Evolutionary conservation across 2,797 vertebrate species (phyloP).

Genomic region (Schizothorax lantsangensis): DNA sequence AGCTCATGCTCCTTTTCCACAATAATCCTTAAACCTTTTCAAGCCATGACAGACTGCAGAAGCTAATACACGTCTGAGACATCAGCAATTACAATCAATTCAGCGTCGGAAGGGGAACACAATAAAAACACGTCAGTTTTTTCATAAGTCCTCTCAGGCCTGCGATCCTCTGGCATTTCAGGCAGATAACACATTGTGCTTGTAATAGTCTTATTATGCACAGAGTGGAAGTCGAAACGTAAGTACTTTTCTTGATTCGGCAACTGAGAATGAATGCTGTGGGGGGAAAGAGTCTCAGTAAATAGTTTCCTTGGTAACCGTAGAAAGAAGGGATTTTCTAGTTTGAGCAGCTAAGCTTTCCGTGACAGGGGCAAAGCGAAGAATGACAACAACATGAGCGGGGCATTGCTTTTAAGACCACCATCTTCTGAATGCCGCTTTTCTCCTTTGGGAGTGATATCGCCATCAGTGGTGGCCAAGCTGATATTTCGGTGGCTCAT

Average conservation of each 20-base stretch:
- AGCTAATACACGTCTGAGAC: slow-evolving; percentile 23
- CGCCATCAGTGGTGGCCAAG: neutral
- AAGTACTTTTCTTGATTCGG: slow-evolving; percentile 37
- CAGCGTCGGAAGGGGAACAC: neutral
- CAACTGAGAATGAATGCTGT: slow-evolving; percentile 37
- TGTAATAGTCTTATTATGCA: slow-evolving; percentile 29
- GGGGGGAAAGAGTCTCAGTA: slow-evolving; percentile 56
- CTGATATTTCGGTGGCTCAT: neutral
- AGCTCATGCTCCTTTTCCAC: slow-evolving; percentile 8
- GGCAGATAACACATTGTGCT: slow-evolving; percentile 25
- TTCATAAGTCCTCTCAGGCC: neutral
- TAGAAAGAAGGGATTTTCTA: slow-evolving; percentile 64
- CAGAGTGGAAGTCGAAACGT: slow-evolving; percentile 23
- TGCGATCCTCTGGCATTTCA: slow-evolving; percentile 14
- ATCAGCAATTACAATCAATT: slow-evolving; percentile 46
- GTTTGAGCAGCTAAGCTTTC: slow-evolving; percentile 62
- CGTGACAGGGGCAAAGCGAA: slow-evolving; percentile 50
- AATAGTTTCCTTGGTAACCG: slow-evolving; percentile 72
- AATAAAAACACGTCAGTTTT: slow-evolving; percentile 19
- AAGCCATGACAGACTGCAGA: slow-evolving; percentile 30
- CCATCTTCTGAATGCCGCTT: neutral
- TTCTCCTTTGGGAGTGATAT: neutral
- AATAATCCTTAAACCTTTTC: slow-evolving; percentile 38
- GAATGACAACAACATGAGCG: slow-evolving; percentile 48
- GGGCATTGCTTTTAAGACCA: slow-evolving; percentile 32